These are phyloP conservation scores for Syngnathus scovelli DNA, from an alignment of 2,113 vertebrate species.

Conservation along the genomic window DNA sequence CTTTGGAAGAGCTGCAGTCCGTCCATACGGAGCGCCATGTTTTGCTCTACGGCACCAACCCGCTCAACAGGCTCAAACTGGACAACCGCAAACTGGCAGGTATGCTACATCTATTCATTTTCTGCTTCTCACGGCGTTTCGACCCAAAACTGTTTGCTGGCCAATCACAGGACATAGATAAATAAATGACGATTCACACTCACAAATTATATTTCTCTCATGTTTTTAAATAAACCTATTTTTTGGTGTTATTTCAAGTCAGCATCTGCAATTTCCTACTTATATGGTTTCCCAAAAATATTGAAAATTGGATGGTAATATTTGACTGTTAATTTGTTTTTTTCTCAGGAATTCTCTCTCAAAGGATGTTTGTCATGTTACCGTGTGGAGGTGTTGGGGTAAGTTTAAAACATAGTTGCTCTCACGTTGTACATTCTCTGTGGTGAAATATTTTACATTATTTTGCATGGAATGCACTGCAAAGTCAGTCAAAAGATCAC, in stretches of 20 bases:
- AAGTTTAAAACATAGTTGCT: slow-evolving; percentile 20
- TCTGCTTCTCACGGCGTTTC: no score
- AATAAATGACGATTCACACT: neutral
- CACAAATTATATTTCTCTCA: neutral
- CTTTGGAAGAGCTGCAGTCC: slow-evolving; percentile 83
- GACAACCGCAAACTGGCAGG: slow-evolving; percentile 90
- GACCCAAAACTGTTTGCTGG: neutral
- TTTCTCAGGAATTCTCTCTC: slow-evolving; percentile 67
- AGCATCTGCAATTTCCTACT: neutral
- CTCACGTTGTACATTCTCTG: slow-evolving; percentile 1
- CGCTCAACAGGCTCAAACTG: slow-evolving; percentile 89
- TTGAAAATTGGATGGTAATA: neutral
- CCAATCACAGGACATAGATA: neutral
- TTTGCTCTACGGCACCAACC: slow-evolving; percentile 85
- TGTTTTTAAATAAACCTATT: neutral
- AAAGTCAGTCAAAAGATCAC: slow-evolving; percentile 40
- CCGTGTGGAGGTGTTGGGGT: slow-evolving; percentile 90
- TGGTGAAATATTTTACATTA: slow-evolving; percentile 17
- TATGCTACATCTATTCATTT: slow-evolving; percentile 30
- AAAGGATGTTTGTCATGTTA: slow-evolving; percentile 92
- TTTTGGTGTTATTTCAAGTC: neutral
- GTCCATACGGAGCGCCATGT: slow-evolving; percentile 82
- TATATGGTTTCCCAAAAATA: neutral
- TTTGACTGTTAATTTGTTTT: slow-evolving; percentile 5
- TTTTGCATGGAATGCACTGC: slow-evolving; percentile 8